A percentile compares a stretch with the other conserved stretches of the same genome.
These are phyloP conservation scores for Siderastrea radians DNA, from an alignment of 92 coral and sea anemone species.

Conservation along the genomic window DNA sequence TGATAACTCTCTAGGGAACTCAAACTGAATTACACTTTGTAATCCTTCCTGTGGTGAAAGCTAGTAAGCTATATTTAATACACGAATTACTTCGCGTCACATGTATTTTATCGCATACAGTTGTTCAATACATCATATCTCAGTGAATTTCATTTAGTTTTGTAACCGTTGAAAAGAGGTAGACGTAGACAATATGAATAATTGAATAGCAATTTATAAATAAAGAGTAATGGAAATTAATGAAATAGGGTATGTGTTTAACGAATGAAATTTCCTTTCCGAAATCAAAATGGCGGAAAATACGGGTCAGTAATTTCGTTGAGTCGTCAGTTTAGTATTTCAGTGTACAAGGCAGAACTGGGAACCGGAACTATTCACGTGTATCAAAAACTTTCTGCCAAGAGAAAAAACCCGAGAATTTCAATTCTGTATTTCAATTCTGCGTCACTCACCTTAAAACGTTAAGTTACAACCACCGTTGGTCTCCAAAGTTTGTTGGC, in stretches of 20 bases:
- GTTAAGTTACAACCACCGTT: no score
- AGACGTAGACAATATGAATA: slow-evolving; percentile 4
- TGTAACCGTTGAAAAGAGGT: no score
- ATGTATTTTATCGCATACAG: neutral
- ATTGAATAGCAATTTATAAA: neutral
- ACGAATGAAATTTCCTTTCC: no score
- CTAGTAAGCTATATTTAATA: neutral
- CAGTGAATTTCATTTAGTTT: neutral
- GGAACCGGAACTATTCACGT: no score
- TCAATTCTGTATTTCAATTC: no score
- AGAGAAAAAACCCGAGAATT: no score
- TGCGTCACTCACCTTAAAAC: no score
- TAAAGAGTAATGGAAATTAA: no score
- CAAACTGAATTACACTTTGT: neutral
- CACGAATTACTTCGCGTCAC: no score
- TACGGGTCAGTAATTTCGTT: neutral
- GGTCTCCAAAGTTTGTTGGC: no score
- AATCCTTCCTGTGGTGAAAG: neutral
- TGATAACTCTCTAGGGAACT: slow-evolving; percentile 4
- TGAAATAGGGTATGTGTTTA: no score
- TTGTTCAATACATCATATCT: neutral
- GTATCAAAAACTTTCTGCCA: no score
- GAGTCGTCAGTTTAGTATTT: neutral
- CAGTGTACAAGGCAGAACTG: neutral
- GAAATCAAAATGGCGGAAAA: neutral